Percentiles rank a stretch among this genome's conserved stretches.
Conservation (phyloP, 2,888 invertebrate genomes). For the Kryphioiulus occultus region DNA sequence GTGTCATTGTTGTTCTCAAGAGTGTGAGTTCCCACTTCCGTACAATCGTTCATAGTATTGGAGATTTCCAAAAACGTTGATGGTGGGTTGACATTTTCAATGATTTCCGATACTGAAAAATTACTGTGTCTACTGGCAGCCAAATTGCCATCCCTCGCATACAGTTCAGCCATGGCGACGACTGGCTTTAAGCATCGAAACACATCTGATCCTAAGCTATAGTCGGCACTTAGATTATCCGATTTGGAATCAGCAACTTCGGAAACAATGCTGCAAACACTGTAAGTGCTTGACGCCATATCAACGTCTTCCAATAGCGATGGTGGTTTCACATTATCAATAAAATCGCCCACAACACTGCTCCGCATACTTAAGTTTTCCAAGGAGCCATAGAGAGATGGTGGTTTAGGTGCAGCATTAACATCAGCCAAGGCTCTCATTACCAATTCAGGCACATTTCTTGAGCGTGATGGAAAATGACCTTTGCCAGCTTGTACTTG, state of each 20-base stretch:
- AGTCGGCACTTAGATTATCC: conserved; percentile 51
- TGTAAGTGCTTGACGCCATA: conserved; percentile 82
- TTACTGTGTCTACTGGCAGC: conserved; percentile 62
- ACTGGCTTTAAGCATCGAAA: conserved; percentile 66
- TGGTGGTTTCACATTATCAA: conserved; percentile 84
- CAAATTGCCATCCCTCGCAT: conserved; percentile 61
- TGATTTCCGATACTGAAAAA: conserved; percentile 62
- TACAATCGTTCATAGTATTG: conserved; percentile 61
- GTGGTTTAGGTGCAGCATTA: conserved; percentile 48
- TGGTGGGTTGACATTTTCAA: conserved; percentile 76
- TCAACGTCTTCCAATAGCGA: conserved; percentile 79
- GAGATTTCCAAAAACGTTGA: conserved; percentile 76
- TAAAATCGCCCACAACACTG: conserved; percentile 53
- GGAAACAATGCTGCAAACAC: conserved; percentile 82
- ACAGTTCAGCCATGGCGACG: conserved; percentile 58
- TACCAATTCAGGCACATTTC: conserved; percentile 55
- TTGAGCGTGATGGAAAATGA: conserved; percentile 50
- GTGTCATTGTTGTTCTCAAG: conserved; percentile 69
- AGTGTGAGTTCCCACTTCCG: conserved; percentile 66
- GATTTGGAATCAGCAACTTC: conserved; percentile 70
- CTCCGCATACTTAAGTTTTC: conserved; percentile 53
- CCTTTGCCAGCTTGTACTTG: conserved; percentile 28
- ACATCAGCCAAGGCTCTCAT: conserved; percentile 53
- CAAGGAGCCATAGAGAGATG: conserved; percentile 35
- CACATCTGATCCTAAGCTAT: conserved; percentile 59